phyloP scores from a whole-genome alignment of 1,140 invertebrate species.

The Zaprionus capensis region DNA sequence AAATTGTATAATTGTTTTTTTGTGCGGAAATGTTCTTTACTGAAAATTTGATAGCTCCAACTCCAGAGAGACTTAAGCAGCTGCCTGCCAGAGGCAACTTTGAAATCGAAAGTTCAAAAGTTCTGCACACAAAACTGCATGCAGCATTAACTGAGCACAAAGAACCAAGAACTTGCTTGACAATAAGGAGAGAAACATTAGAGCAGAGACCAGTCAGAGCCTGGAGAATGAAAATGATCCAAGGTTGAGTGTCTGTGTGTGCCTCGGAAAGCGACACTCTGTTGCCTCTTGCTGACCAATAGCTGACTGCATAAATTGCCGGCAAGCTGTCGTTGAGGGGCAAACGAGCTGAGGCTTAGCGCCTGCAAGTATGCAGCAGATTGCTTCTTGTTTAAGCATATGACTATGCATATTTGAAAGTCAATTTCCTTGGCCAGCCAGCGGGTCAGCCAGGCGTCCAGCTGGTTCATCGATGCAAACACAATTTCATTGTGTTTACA shows the following conservation, averaged over 20 bases:
- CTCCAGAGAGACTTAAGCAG: conserved; percentile 14
- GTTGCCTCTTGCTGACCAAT: conserved; percentile 38
- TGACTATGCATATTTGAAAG: conserved; percentile 80
- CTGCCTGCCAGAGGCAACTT: conserved; percentile 27
- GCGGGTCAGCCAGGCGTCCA: conserved; percentile 3
- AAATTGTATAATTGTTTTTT: conserved; percentile 25
- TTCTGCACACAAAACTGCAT: conserved; percentile 21
- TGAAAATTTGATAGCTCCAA: conserved; percentile 6
- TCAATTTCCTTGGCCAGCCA: conserved; percentile 57
- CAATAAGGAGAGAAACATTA: conserved; percentile 65
- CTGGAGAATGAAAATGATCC: neutral
- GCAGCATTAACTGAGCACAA: conserved; percentile 35
- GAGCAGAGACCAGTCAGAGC: conserved; percentile 19
- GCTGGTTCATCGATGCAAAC: conserved; percentile 66
- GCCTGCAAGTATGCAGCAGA: conserved; percentile 52
- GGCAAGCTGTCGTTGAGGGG: conserved; percentile 38
- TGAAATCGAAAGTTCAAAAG: conserved; percentile 44
- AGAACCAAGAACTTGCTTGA: conserved; percentile 53
- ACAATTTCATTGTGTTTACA: conserved; percentile 75
- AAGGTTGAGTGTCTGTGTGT: conserved; percentile 14
- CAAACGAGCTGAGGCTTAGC: conserved; percentile 50
- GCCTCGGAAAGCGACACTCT: conserved; percentile 15
- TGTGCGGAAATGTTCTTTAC: neutral
- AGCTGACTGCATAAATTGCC: conserved; percentile 59
- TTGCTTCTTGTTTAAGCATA: conserved; percentile 68